Evolutionary conservation across 2,888 invertebrate genomes (phyloP), one percentile per base, ranked within the genome.

Genomic region (Barypeithes pellucidus): DNA sequence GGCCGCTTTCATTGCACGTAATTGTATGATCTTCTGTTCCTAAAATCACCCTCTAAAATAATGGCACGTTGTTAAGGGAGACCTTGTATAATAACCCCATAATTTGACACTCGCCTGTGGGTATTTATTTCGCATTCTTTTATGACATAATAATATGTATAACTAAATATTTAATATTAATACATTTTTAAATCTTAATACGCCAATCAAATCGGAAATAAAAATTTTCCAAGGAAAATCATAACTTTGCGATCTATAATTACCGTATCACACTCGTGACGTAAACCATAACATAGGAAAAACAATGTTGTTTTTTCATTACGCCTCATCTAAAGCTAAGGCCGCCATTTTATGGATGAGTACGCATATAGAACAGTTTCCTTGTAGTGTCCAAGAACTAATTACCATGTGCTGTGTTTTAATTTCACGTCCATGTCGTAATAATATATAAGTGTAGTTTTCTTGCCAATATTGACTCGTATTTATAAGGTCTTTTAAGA

Each of bases 301-400:
- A 52, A 52, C 12, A 39, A 29, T 52, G 52, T 52, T 22, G 22
- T 24, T 29, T 52, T 52, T 52, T 52, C 29, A 52, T 29, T 52
- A 29, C 29, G 52, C 29, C 14, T 29, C 52, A 29, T 52, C 52
- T 52, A 14, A 29, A 29, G 29, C 14, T 45, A 65, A 70, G 70
- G 70, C 52, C 63, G 29, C 24, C 18, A 72, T 67, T 72, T 72
- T 72, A 72, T 67, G 72, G 72, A 72, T 72, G 72, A 67, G 61
- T 72, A 67, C 67, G 36, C 62, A 72, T 72, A 45, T 72, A 72
- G 72, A 72, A 67, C 72, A 47, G 63, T 61, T 69, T 69, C 66
- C 66, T 60, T 63, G 66, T 67, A 50, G 36, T 65, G 72, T 45
- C 72, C 72, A 72, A 72, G 72, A 72, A 67, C 72, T 67, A 68